phyloP scores from a whole-genome alignment of 2,888 invertebrate species.

The Aethes cnicana region DNA sequence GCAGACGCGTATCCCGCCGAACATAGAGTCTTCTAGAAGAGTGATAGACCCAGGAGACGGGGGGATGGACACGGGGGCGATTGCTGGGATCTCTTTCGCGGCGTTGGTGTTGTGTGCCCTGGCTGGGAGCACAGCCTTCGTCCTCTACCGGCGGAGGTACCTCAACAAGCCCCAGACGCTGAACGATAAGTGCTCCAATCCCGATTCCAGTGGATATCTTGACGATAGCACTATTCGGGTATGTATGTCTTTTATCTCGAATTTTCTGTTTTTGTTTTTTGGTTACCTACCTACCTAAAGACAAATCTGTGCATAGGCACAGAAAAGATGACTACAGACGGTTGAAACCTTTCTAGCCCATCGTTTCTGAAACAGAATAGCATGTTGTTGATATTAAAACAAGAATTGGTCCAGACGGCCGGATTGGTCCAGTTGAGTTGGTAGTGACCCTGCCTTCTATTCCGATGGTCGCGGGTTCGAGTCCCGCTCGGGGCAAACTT shows the following conservation, averaged over 20 bases:
- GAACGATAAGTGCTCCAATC: slow-evolving; percentile 91
- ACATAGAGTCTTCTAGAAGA: slow-evolving; percentile 68
- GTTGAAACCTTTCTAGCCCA: too few relatives aligned
- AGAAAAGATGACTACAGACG: too few relatives aligned
- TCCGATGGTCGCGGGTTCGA: too few relatives aligned
- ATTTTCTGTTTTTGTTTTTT: background rate
- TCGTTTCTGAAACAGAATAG: too few relatives aligned
- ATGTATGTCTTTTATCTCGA: slow-evolving; percentile 58
- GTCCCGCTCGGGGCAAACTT: too few relatives aligned
- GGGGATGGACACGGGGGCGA: slow-evolving; percentile 83
- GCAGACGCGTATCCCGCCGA: slow-evolving; percentile 70
- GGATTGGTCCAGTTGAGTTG: too few relatives aligned
- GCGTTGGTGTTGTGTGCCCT: slow-evolving; percentile 85
- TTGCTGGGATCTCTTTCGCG: slow-evolving; percentile 87
- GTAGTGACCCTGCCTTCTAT: too few relatives aligned
- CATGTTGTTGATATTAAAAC: too few relatives aligned
- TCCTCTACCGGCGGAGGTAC: slow-evolving; percentile 87
- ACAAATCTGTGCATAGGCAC: too few relatives aligned
- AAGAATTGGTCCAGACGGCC: too few relatives aligned
- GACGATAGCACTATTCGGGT: slow-evolving; percentile 93
- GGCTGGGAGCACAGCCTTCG: slow-evolving; percentile 85
- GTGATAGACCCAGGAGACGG: slow-evolving; percentile 59
- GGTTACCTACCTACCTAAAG: too few relatives aligned
- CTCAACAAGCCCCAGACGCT: slow-evolving; percentile 92
- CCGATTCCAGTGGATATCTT: slow-evolving; percentile 93